These are phyloP conservation scores for Eufriesea mexicana DNA, from an alignment of 1,140 invertebrate species.

Conservation along the genomic window DNA sequence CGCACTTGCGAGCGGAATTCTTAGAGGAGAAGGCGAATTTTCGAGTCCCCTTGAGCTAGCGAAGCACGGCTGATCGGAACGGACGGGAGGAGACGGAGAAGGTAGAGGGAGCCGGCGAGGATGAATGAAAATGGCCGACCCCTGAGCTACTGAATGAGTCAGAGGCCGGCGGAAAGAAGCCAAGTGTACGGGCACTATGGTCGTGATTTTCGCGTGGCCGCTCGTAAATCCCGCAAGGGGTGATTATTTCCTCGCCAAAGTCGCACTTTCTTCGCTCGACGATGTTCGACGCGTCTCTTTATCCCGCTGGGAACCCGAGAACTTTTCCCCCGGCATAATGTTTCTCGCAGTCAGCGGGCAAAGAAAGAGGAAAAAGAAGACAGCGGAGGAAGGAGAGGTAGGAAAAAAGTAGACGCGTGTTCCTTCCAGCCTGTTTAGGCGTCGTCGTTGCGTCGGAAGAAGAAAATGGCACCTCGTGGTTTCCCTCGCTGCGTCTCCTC, in stretches of 20 bases:
- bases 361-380: not conserved
- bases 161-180: not conserved
- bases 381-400: too few species aligned
- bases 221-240: slow-evolving; percentile 54
- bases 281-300: slow-evolving; percentile 1
- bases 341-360: not conserved
- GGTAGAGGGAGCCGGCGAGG: not conserved
- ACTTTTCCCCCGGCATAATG: not conserved
- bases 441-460: not conserved
- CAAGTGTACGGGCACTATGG: not conserved
- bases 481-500: not conserved
- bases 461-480: not conserved
- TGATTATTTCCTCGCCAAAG: slow-evolving; percentile 54
- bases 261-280: not conserved
- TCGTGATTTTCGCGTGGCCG: slow-evolving; percentile 58
- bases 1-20: too few species aligned
- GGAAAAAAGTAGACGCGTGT: not conserved
- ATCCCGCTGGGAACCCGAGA: not conserved
- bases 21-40: too few species aligned
- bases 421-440: not conserved
- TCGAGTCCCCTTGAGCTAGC: too few species aligned
- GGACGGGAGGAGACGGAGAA: too few species aligned
- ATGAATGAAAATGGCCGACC: slow-evolving; percentile 64
- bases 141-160: slow-evolving; percentile 43
- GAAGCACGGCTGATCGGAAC: too few species aligned